phyloP scores from a whole-genome alignment of 1,140 invertebrate genomes.

The Pogonomyrmex barbatus region DNA sequence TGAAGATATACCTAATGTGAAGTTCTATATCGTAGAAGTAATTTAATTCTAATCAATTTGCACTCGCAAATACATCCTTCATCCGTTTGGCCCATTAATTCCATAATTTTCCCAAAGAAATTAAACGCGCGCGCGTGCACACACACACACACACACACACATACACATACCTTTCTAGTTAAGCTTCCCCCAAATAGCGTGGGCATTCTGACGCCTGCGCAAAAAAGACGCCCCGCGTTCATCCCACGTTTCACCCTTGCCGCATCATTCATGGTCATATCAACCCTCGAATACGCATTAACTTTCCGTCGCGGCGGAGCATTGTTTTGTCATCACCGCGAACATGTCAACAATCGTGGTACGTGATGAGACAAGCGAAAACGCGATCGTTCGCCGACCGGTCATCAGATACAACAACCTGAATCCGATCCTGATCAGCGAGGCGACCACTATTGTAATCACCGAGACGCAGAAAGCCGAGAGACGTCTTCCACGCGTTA shows the following conservation, averaged over 20 bases:
- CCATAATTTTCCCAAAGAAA: not conserved
- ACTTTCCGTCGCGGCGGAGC: slow-evolving; percentile 43
- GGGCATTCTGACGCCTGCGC: slow-evolving; percentile 79
- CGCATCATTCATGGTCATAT: slow-evolving; percentile 80
- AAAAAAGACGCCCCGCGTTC: slow-evolving; percentile 40
- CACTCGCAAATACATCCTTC: not conserved
- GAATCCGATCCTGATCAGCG: slow-evolving; percentile 70
- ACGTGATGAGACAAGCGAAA: slow-evolving; percentile 64
- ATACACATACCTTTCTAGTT: not conserved
- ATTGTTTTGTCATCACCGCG: slow-evolving; percentile 48
- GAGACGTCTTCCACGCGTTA: slow-evolving; percentile 64
- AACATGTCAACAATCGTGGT: slow-evolving; percentile 77
- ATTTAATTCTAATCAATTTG: not conserved
- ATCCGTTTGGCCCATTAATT: not conserved
- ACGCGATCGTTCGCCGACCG: slow-evolving; percentile 13
- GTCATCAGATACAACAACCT: not conserved
- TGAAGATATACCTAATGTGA: not conserved
- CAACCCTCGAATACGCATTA: slow-evolving; percentile 72
- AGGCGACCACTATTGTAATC: slow-evolving; percentile 75
- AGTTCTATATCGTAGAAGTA: not conserved
- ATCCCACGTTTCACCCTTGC: slow-evolving; percentile 66
- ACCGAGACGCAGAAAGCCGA: slow-evolving; percentile 69
- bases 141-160: not conserved
- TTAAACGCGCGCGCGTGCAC: not conserved
- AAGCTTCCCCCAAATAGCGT: slow-evolving; percentile 70